Evolutionary conservation across 2,113 vertebrate species (phyloP), one percentile per base, ranked within the genome.

Genomic region (Sebastes schlegelii): DNA sequence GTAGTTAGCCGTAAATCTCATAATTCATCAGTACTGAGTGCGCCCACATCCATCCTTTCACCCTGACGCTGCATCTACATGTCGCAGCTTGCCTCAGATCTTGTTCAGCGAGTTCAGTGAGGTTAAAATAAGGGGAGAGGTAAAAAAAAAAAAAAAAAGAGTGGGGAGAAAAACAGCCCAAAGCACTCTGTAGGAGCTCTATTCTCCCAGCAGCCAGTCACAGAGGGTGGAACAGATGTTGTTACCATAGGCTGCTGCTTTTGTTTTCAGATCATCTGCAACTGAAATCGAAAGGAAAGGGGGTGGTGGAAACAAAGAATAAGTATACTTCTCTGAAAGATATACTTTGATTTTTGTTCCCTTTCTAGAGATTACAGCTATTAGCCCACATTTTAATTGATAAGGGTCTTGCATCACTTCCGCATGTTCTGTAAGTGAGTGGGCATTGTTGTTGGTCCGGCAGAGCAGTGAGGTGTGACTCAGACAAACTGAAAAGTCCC

Each of bases 61-160:
- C 78, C 72, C 81, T 16, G 64, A 88, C 77, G 80, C 76, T 10
- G 45, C 63, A 64, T 57, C 63, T 62, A 74, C 95, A 89, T 82
- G 95, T 91, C 70, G 62, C 74, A 83, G 90, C 95, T 90, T 91
- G 95, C 82, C 63, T 77, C 67, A 54, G 62, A 90, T 87, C 94
- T 89, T 64, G 95, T 90, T 91, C 61, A 55, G 75, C 95, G 5
- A 84, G 95, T 95, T 95, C 84, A 79, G 77, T 88, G 55, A 90
- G 88, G 74, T 89, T 89, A 67, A 80, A 77, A 78, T 48, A 52
- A 80, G 55, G n/a, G 0, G 57, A 74, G 54, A 55, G 9, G 62
- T 8, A 13, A 23, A 49, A 49, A 13, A 12, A 19, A 58, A 71
- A 55, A 72, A 83, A 78, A 74, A 79, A 68, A 72, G 49, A 55